Conservation (phyloP, 2,797 vertebrate species). For the Xiphorhynchus erythropygius region DNA sequence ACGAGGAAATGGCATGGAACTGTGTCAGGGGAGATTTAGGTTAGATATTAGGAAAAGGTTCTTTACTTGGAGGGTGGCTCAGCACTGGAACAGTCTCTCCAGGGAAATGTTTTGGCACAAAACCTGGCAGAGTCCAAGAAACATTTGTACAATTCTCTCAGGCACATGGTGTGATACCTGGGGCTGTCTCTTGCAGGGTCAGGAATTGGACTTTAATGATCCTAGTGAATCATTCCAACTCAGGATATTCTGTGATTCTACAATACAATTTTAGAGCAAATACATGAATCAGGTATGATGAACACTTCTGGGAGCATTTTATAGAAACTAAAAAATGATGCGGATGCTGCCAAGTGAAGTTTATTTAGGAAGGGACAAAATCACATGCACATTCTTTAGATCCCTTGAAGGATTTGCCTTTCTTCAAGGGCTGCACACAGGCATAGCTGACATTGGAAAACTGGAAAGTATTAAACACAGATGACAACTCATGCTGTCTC, state of each 20-base stretch:
- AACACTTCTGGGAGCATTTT: fast-evolving
- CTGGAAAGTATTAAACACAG: not conserved
- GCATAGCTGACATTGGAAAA: not conserved
- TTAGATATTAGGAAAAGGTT: not conserved
- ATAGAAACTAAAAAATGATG: not conserved
- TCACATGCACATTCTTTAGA: not conserved
- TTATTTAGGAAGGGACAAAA: not conserved
- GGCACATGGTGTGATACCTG: not conserved
- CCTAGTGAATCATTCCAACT: not conserved
- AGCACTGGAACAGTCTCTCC: not conserved
- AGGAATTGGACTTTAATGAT: not conserved
- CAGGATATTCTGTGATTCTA: not conserved
- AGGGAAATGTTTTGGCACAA: not conserved
- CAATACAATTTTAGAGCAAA: not conserved
- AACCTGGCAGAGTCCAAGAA: fast-evolving
- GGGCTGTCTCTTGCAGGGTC: not conserved
- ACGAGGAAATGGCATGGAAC: not conserved
- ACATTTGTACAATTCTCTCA: not conserved
- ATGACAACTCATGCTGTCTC: not conserved
- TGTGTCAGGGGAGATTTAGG: not conserved
- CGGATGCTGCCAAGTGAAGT: not conserved
- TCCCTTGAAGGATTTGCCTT: not conserved
- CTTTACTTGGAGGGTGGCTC: fast-evolving
- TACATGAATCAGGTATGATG: not conserved
- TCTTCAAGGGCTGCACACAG: not conserved